These are phyloP conservation scores for Anoplolepis gracilipes DNA, from an alignment of 1,140 invertebrate genomes.

Conservation along the genomic window DNA sequence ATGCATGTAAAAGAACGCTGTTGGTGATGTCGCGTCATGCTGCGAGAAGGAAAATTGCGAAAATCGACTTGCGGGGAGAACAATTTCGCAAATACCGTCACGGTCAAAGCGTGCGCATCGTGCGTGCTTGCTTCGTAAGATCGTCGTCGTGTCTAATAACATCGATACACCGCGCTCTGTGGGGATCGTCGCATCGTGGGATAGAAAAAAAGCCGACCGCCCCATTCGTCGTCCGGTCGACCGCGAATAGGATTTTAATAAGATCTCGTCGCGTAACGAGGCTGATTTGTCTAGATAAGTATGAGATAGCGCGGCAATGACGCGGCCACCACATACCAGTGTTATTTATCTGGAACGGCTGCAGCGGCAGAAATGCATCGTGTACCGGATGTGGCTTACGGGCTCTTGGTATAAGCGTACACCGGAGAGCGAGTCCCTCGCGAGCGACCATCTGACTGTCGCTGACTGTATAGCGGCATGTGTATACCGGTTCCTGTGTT, in stretches of 20 bases:
- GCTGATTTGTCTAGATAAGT: conserved; percentile 57
- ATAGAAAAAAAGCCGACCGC: conserved; percentile 7
- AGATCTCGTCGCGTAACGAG: conserved; percentile 28
- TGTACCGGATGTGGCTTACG: conserved; percentile 71
- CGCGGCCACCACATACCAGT: conserved; percentile 7
- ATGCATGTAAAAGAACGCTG: background rate
- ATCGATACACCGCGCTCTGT: conserved; percentile 6
- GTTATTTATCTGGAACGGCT: conserved; percentile 64
- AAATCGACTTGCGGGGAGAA: conserved; percentile 6
- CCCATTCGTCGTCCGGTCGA: background rate
- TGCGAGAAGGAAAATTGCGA: conserved; percentile 13
- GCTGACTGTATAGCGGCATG: conserved; percentile 11
- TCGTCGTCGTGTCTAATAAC: background rate
- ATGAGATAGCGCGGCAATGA: conserved; percentile 55
- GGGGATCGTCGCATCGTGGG: background rate
- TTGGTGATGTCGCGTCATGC: background rate
- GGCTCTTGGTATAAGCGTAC: conserved; percentile 14
- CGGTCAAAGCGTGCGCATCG: background rate
- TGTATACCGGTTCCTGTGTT: conserved; percentile 56
- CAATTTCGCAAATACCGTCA: conserved; percentile 31
- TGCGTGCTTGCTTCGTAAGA: background rate
- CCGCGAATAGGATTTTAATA: conserved; percentile 59
- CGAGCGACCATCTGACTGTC: conserved; percentile 62
- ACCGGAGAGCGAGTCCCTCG: conserved; percentile 21
- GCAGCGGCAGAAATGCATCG: conserved; percentile 56